A percentile compares a stretch with the other conserved stretches of the same genome.
These are phyloP conservation scores for Nasonia oneida DNA, from an alignment of 2,888 invertebrate species.

Conservation along the genomic window DNA sequence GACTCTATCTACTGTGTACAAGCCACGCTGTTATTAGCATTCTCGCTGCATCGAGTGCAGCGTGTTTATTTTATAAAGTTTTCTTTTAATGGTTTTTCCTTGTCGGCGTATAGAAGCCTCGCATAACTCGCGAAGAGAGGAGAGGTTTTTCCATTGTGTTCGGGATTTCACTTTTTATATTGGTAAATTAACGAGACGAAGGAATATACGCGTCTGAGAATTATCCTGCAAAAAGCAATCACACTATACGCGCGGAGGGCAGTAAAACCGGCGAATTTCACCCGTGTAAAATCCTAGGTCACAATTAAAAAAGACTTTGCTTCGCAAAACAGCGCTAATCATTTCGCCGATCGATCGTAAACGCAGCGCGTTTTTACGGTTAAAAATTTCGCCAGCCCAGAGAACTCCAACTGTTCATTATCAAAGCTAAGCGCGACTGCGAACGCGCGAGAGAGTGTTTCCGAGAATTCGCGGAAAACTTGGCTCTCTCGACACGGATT, in stretches of 20 bases:
- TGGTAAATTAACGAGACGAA: too few species aligned
- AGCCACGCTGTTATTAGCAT: not conserved
- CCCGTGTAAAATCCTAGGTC: not conserved
- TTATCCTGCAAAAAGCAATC: too few species aligned
- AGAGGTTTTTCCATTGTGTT: too few species aligned
- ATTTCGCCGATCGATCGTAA: not conserved
- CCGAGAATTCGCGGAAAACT: constrained; percentile 5
- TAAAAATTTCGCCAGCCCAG: not conserved
- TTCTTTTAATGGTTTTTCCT: not conserved
- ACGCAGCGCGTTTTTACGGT: not conserved
- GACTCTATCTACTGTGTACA: not conserved
- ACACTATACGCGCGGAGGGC: not conserved
- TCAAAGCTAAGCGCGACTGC: constrained; percentile 31
- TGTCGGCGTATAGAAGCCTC: not conserved
- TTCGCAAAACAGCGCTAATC: not conserved
- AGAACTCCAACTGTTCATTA: constrained; percentile 28
- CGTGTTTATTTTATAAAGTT: not conserved
- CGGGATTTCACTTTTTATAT: too few species aligned
- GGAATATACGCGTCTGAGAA: too few species aligned
- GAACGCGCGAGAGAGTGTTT: constrained; percentile 28
- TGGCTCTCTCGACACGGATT: constrained; percentile 32
- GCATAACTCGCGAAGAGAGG: not conserved
- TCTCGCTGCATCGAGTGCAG: not conserved
- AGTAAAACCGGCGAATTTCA: not conserved
- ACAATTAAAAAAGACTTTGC: not conserved